phyloP scores from a whole-genome alignment of 2,888 invertebrate species.

The Volucella inflata region DNA sequence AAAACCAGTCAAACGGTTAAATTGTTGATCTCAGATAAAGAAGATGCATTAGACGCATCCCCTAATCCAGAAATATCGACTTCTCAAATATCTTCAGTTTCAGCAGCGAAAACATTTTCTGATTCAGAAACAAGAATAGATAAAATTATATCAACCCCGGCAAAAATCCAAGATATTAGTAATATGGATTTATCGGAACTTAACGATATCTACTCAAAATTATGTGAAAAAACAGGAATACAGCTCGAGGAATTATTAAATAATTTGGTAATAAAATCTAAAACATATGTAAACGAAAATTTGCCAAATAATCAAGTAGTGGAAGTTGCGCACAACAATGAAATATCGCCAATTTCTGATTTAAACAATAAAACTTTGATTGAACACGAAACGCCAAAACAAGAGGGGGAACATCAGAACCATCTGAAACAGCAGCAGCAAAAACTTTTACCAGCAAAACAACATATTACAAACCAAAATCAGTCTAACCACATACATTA shows the following conservation, averaged over 20 bases:
- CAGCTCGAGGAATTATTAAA: constrained; percentile 49
- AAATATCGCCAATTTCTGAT: not conserved
- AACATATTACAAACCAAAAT: constrained; percentile 29
- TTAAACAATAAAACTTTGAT: too few relatives aligned
- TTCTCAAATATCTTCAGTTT: not conserved
- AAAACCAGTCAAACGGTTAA: constrained; percentile 9
- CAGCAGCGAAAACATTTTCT: not conserved
- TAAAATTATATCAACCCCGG: not conserved
- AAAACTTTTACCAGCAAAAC: not conserved
- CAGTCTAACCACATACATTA: constrained; percentile 14
- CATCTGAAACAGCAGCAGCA: too few relatives aligned
- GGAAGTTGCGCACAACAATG: not conserved
- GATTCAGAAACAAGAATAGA: not conserved
- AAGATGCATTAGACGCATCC: not conserved
- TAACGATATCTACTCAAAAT: constrained; percentile 34
- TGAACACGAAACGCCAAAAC: too few relatives aligned
- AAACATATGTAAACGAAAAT: not conserved
- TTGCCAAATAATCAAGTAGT: not conserved
- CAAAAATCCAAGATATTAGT: constrained; percentile 21
- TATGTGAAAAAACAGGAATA: constrained; percentile 59
- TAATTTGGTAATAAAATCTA: constrained; percentile 31
- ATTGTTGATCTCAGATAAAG: constrained; percentile 58
- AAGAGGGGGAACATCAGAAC: too few relatives aligned
- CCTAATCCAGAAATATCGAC: not conserved
- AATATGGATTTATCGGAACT: constrained; percentile 47